These are phyloP conservation scores for Tethya wilhelma DNA, from an alignment of 37 sponge, comb jelly and placozoan species.

Conservation along the genomic window DNA sequence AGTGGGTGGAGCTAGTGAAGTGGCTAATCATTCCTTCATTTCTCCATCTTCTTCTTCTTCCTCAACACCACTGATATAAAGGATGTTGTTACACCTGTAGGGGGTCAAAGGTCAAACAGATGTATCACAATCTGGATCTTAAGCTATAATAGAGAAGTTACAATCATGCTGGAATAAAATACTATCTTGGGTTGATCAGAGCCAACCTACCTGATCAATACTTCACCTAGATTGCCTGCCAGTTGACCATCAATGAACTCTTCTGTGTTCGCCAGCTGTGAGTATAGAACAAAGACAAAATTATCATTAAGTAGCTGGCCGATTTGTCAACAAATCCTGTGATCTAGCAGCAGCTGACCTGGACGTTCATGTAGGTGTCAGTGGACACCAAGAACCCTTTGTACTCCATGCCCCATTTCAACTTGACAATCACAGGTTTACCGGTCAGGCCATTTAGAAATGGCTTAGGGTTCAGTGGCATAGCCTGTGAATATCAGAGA, in stretches of 20 bases:
- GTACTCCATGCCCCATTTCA: conserved; percentile 99
- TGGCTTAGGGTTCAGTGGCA: conserved; percentile 98
- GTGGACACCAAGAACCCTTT: conserved; percentile 96
- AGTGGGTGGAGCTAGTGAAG: background rate
- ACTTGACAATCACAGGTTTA: conserved; percentile 95
- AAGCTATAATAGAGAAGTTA: background rate
- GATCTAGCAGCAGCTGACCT: conserved; percentile 56
- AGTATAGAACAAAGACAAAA: background rate
- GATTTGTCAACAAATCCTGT: background rate
- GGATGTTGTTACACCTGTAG: conserved; percentile 94
- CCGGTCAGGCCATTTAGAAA: conserved; percentile 97
- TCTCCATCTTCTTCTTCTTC: conserved; percentile 96
- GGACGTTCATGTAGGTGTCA: conserved; percentile 97
- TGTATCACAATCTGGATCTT: too few species aligned
- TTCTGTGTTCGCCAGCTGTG: conserved; percentile 96
- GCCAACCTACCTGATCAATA: conserved; percentile 82
- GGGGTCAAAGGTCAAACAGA: too few species aligned
- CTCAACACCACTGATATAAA: conserved; percentile 95
- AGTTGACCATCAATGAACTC: conserved; percentile 92
- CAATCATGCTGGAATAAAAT: background rate
- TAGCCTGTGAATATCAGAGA: conserved; percentile 39
- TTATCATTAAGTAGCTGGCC: background rate
- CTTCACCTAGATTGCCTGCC: conserved; percentile 96
- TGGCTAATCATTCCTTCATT: conserved; percentile 80
- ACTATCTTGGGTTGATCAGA: background rate